Conservation (phyloP, 2,797 vertebrate species). For the Mergus octosetaceus region DNA sequence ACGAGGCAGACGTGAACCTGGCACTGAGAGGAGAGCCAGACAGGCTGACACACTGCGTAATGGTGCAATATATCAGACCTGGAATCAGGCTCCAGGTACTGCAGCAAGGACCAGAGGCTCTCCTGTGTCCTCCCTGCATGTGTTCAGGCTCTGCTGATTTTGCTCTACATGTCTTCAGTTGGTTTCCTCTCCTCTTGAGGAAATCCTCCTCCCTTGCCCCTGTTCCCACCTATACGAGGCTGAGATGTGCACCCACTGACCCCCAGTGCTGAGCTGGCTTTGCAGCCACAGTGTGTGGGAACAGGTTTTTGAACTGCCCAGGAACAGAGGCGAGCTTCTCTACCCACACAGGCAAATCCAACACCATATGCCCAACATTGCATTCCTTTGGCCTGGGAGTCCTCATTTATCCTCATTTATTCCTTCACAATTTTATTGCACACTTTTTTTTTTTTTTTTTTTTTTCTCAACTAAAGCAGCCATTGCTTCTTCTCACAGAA, state of each 20-base stretch:
- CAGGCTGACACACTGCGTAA: not conserved
- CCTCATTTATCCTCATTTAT: not conserved
- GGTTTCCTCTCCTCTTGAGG: not conserved
- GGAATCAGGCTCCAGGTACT: not conserved
- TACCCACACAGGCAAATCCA: not conserved
- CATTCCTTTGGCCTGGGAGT: constrained; percentile 29
- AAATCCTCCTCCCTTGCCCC: not conserved
- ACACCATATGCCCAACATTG: not conserved
- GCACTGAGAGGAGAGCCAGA: not conserved
- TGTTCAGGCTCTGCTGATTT: not conserved
- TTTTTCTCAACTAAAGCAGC: not conserved
- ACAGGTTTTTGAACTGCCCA: not conserved
- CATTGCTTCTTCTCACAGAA: not conserved
- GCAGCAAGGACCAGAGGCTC: not conserved
- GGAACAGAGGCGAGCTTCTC: not conserved
- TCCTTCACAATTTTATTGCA: not conserved
- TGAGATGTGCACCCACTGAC: not conserved
- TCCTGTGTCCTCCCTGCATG: rapidly evolving
- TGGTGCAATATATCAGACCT: not conserved
- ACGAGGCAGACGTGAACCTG: not conserved
- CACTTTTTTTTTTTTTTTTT: not conserved
- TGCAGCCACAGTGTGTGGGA: not conserved
- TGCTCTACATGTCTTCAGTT: not conserved
- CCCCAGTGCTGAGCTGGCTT: not conserved
- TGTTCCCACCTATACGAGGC: not conserved